phyloP scores from a whole-genome alignment of 1,140 invertebrate species.

The Pseudomyrmex sp. region DNA sequence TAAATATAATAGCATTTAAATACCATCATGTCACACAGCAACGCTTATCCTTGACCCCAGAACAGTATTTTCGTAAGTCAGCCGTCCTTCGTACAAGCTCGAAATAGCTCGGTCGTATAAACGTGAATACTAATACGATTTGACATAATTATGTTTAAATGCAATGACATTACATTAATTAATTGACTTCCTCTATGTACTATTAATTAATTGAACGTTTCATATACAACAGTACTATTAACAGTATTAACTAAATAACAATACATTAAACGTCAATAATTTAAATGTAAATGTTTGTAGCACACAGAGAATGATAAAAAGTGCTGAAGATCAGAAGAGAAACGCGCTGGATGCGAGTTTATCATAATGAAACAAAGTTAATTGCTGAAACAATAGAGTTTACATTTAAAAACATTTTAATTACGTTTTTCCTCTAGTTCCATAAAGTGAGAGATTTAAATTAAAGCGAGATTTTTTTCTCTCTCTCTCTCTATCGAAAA shows the following conservation, averaged over 20 bases:
- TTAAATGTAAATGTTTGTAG: neutral
- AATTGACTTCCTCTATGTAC: neutral
- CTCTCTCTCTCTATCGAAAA: neutral
- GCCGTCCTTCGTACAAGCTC: constrained; percentile 56
- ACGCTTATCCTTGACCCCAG: constrained; percentile 42
- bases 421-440: neutral
- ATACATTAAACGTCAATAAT: neutral
- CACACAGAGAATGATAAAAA: too few species aligned
- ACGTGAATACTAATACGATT: constrained; percentile 37
- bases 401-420: too few species aligned
- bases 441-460: neutral
- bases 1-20: constrained; percentile 23
- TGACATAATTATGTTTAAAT: constrained; percentile 23
- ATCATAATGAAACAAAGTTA: too few species aligned
- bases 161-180: constrained; percentile 44
- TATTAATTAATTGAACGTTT: too few species aligned
- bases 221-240: too few species aligned
- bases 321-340: too few species aligned
- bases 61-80: constrained; percentile 56
- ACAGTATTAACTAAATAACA: neutral
- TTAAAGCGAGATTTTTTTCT: neutral
- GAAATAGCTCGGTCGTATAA: constrained; percentile 49
- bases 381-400: too few species aligned
- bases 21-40: neutral
- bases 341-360: too few species aligned